phyloP scores from a whole-genome alignment of 1,140 invertebrate genomes.

The Oryzaephilus surinamensis region DNA sequence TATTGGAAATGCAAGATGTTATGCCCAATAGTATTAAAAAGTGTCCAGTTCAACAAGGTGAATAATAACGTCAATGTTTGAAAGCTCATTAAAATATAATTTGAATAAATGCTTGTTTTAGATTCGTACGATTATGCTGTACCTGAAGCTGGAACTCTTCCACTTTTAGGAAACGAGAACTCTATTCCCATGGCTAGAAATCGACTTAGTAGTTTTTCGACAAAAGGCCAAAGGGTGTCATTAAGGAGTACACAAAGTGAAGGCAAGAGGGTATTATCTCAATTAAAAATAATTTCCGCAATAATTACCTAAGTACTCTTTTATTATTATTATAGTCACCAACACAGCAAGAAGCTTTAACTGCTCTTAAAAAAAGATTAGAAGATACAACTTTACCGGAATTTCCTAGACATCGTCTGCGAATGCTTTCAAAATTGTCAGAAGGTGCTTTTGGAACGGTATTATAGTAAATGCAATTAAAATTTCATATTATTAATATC shows the following conservation, averaged over 20 bases:
- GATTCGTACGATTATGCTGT: constrained; percentile 63
- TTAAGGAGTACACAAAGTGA: constrained; percentile 23
- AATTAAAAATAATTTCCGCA: not conserved
- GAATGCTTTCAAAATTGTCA: constrained; percentile 80
- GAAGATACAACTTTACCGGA: constrained; percentile 63
- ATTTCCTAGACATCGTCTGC: constrained; percentile 73
- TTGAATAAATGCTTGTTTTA: too few relatives aligned
- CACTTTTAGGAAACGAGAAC: constrained; percentile 41
- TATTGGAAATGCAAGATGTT: constrained; percentile 66
- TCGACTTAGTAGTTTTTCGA: constrained; percentile 21
- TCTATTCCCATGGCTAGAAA: constrained; percentile 23
- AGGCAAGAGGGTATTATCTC: constrained; percentile 15
- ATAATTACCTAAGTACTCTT: constrained; percentile 1
- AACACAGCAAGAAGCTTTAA: constrained; percentile 59
- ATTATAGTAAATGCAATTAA: too few relatives aligned
- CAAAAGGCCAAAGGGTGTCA: constrained; percentile 16
- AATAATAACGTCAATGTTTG: not conserved
- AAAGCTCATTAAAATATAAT: not conserved
- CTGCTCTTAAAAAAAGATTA: constrained; percentile 55
- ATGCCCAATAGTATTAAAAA: constrained; percentile 40
- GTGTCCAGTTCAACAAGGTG: constrained; percentile 11
- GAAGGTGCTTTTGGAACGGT: constrained; percentile 88
- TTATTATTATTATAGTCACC: constrained; percentile 45
- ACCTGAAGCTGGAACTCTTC: constrained; percentile 58
- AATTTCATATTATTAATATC: not conserved